A percentile compares a stretch with the other conserved stretches of the same genome.
These are phyloP conservation scores for Cyprinodon diabolis DNA, from an alignment of 2,797 vertebrate genomes.

Conservation along the genomic window DNA sequence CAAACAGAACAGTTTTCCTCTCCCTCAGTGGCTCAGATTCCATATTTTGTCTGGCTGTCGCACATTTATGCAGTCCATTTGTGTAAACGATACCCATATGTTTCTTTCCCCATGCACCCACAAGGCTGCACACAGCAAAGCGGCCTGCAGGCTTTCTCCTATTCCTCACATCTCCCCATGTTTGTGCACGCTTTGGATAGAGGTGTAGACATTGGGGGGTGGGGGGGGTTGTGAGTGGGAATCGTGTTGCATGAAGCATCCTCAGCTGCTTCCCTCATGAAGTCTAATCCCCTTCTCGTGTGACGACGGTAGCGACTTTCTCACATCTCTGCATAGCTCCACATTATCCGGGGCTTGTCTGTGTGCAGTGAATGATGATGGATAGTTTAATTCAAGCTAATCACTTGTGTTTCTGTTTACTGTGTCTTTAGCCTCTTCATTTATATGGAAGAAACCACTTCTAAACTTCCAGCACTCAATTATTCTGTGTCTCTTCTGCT, in stretches of 20 bases:
- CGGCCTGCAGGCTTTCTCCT: constrained; percentile 59
- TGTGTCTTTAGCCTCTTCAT: constrained; percentile 43
- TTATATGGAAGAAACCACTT: constrained; percentile 55
- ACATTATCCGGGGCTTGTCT: constrained; percentile 41
- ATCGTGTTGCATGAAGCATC: constrained; percentile 80
- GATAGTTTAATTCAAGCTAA: constrained; percentile 64
- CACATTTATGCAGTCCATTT: constrained; percentile 66
- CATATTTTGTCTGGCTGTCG: constrained; percentile 69
- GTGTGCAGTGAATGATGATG: constrained; percentile 58
- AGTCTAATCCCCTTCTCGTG: constrained; percentile 72
- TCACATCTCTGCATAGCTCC: constrained; percentile 59
- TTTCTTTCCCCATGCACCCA: constrained; percentile 74
- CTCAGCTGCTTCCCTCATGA: constrained; percentile 79
- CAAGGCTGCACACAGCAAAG: constrained; percentile 80
- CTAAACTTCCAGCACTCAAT: constrained; percentile 32
- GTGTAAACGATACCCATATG: constrained; percentile 74
- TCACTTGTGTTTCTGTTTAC: constrained; percentile 60
- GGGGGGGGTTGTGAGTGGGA: constrained; percentile 52
- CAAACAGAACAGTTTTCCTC: constrained; percentile 63
- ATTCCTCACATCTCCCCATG: constrained; percentile 46
- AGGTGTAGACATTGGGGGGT: constrained; percentile 44
- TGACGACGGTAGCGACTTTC: constrained; percentile 63
- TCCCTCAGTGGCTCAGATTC: constrained; percentile 62
- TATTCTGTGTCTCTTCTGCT: constrained; percentile 26
- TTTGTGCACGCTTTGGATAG: constrained; percentile 63